Evolutionary conservation across 2,797 vertebrate genomes (phyloP).

Genomic region (Clarias pachynema): DNA sequence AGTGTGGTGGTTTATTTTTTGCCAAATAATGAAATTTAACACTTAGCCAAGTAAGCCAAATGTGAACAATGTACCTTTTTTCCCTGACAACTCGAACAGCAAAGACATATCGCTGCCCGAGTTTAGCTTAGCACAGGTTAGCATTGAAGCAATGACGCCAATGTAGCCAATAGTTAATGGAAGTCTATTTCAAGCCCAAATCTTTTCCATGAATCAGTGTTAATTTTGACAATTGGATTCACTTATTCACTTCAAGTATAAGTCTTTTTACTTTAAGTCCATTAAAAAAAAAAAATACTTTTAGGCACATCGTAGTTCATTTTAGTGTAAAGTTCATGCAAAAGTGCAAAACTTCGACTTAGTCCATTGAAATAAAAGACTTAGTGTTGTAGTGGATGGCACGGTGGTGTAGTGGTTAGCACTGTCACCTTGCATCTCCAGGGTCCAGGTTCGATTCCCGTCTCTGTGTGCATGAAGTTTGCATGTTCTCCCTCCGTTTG

Average conservation of each 20-base stretch:
- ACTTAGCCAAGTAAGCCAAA: neutral
- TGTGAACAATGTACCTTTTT: neutral
- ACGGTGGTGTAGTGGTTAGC: neutral
- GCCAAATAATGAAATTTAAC: neutral
- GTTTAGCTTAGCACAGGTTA: no score
- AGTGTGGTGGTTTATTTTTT: neutral
- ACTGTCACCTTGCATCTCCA: no score
- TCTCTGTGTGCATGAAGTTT: no score
- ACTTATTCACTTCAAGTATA: no score
- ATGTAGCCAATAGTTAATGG: neutral
- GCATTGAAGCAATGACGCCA: neutral
- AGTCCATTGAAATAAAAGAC: neutral
- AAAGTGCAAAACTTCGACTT: neutral
- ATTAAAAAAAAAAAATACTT: no score
- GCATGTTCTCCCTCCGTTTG: no score
- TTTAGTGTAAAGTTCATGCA: neutral
- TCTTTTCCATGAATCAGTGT: neutral
- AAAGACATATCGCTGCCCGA: neutral
- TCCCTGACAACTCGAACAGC: neutral
- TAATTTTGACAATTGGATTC: neutral
- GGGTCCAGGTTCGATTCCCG: no score
- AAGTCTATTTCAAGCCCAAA: neutral
- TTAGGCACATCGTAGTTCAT: neutral
- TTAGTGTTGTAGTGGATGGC: neutral
- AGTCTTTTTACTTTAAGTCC: neutral